Conservation (phyloP, 1,140 invertebrate species). For the Leptinotarsa defecta region DNA sequence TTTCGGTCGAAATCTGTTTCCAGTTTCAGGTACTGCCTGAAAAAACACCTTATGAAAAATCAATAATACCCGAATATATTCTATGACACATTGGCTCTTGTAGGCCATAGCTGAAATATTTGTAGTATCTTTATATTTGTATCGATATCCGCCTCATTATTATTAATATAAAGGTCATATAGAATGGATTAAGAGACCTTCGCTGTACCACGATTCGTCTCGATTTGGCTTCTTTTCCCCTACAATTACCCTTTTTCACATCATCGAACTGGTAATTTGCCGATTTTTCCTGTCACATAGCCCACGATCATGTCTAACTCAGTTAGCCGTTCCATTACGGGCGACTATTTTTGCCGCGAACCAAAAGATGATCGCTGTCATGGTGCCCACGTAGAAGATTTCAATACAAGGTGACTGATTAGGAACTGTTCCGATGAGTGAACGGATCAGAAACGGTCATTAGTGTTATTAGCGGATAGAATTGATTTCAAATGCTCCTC, state of each 20-base stretch:
- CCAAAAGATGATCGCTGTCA: slow-evolving; percentile 12
- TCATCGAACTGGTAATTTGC: background rate
- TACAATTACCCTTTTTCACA: background rate
- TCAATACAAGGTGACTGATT: slow-evolving; percentile 1
- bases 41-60: no score
- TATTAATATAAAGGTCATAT: background rate
- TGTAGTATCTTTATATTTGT: no score
- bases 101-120: no score
- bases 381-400: slow-evolving; percentile 1
- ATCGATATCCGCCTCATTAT: no score
- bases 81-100: no score
- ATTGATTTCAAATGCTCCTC: no score
- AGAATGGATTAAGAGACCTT: background rate
- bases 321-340: background rate
- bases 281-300: background rate
- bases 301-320: slow-evolving; percentile 7
- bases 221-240: background rate
- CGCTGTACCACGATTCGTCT: background rate
- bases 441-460: no score
- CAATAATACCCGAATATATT: no score
- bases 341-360: slow-evolving; percentile 7
- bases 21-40: no score
- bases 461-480: no score
- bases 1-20: no score
- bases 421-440: background rate